These are phyloP conservation scores for Rallus crepitans DNA, from an alignment of 2,797 vertebrate genomes.

Conservation along the genomic window DNA sequence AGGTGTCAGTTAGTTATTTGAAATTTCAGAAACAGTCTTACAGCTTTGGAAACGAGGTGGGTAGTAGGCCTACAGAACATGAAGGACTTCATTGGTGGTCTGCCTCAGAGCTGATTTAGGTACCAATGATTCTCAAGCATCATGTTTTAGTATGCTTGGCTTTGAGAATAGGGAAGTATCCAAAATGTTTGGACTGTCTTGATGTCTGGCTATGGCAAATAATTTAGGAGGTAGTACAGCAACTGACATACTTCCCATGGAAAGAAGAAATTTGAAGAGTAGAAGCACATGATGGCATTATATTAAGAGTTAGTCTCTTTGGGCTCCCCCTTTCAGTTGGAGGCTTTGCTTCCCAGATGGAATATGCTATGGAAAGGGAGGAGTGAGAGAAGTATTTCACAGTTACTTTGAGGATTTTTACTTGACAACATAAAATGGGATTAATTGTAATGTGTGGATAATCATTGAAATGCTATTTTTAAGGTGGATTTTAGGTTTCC, in stretches of 20 bases:
- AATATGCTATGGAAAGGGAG: too few relatives aligned
- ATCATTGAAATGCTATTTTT: not conserved
- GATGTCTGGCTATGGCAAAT: not conserved
- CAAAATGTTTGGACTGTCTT: not conserved
- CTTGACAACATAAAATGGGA: not conserved
- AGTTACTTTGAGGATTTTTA: not conserved
- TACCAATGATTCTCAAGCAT: fast-evolving
- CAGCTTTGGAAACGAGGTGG: not conserved
- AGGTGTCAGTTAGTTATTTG: not conserved
- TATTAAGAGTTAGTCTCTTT: not conserved
- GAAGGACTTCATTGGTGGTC: not conserved
- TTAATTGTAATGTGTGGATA: not conserved
- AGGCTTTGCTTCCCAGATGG: not conserved
- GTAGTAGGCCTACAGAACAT: not conserved
- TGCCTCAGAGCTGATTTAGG: not conserved
- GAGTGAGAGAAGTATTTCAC: not conserved
- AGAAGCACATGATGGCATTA: not conserved
- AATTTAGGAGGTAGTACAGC: not conserved
- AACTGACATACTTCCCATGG: not conserved
- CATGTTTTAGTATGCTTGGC: not conserved
- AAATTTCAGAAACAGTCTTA: not conserved
- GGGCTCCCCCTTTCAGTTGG: not conserved
- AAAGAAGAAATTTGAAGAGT: not conserved
- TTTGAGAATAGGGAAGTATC: not conserved
- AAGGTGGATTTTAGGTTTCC: not conserved